Percentiles rank a stretch among this genome's conserved stretches.
Evolutionary conservation across 1,140 invertebrate species (phyloP).

Genomic region (Cydia pomonella): DNA sequence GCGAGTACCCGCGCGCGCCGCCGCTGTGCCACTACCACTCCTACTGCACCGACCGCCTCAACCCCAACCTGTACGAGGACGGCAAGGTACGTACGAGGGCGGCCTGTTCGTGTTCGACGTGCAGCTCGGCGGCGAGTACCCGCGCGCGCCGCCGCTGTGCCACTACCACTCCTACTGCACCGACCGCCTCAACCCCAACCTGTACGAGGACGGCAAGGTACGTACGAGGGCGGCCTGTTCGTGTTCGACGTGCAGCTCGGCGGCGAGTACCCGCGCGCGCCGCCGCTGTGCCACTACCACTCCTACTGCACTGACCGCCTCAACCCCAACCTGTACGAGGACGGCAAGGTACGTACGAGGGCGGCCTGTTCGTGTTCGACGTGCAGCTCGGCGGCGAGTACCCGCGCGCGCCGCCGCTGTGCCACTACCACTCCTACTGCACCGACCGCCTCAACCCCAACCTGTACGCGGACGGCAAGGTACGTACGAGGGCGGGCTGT

Average conservation of each 20-base stretch:
- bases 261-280: slow-evolving; percentile 91
- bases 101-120: slow-evolving; percentile 96
- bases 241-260: slow-evolving; percentile 97
- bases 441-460: slow-evolving; percentile 96
- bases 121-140: slow-evolving; percentile 94
- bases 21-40: slow-evolving; percentile 95
- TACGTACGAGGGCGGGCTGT: slow-evolving; percentile 96
- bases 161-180: slow-evolving; percentile 95
- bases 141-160: slow-evolving; percentile 91
- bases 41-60: slow-evolving; percentile 94
- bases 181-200: slow-evolving; percentile 96
- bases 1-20: slow-evolving; percentile 92
- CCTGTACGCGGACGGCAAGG: slow-evolving; percentile 96
- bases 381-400: slow-evolving; percentile 95
- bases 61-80: slow-evolving; percentile 97
- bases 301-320: slow-evolving; percentile 94
- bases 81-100: slow-evolving; percentile 97
- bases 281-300: slow-evolving; percentile 94
- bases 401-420: slow-evolving; percentile 91
- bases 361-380: slow-evolving; percentile 96
- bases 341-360: slow-evolving; percentile 96
- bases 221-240: slow-evolving; percentile 97
- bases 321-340: slow-evolving; percentile 98
- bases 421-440: slow-evolving; percentile 95
- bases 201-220: slow-evolving; percentile 96